Evolutionary conservation across 2,888 invertebrate species (phyloP), one percentile per base, ranked within the genome.

Genomic region (Volucella zonaria): DNA sequence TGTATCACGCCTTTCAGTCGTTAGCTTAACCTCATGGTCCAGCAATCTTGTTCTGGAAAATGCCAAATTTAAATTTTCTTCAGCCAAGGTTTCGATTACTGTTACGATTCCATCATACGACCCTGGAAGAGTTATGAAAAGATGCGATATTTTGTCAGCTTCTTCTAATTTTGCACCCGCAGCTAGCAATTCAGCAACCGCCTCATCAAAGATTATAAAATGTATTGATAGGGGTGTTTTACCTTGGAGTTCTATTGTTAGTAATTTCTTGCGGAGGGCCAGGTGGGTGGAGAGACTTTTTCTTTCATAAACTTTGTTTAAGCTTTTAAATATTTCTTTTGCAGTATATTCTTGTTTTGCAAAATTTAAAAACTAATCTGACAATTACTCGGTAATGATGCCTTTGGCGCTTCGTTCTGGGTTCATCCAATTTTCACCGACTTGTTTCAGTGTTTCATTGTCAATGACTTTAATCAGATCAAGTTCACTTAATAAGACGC

Each of bases 31-130:
- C 61, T 82, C 66, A 15, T 86, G 56, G 14, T 89, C 87, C 10
- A 88, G 73, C 12, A 89, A 71, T 82, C 87, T 78, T 6, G 87
- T 90, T 87, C 90, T 90, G 3, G 90, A 90, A 83, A 90, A 90
- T 10, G 87, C 88, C 12, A 91, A 76, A 0, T 88, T 90, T 66
- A 90, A 78, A 75, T 78, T 67, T 11, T 89, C 89, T 74, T 90
- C 89, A 0, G 88, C 80, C 45, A 91, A 80, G 0, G 90, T 90
- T 86, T 91, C 90, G 0, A 91, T 87, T 0, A 90, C 90, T 4
- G 90, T 90, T 14, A 90, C 87, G 1, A 90, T 87, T 2, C 89
- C 89, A 77, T 90, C 89, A 83, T 91, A 90, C n/a, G 85, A 68
- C 11, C 87, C 9, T 6, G 91, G 90, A 42, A 91, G 75, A 12